A percentile compares a stretch with the other conserved stretches of the same genome.
Conservation (phyloP, 2,113 vertebrate genomes). For the Litocranius walleri region DNA sequence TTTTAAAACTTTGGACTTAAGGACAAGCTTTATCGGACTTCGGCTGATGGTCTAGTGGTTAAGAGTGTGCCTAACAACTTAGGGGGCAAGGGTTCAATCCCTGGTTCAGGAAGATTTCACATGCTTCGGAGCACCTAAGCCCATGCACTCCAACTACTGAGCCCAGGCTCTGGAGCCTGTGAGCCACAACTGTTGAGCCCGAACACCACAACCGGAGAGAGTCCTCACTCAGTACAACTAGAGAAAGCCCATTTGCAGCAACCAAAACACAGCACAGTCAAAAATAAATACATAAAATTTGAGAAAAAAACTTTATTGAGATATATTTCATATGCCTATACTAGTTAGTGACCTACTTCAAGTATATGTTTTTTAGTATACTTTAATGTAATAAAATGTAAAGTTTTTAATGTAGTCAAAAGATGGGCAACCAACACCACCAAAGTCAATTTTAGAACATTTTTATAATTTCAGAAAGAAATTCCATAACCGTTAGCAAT, state of each 20-base stretch:
- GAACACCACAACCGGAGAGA: background rate
- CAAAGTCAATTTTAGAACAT: background rate
- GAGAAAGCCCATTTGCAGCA: background rate
- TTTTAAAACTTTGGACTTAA: background rate
- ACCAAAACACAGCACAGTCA: background rate
- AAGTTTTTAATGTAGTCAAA: background rate
- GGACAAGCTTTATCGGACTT: background rate
- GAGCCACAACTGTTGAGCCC: background rate
- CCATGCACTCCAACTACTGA: background rate
- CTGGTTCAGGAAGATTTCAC: background rate
- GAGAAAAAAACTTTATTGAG: background rate
- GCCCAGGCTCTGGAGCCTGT: background rate
- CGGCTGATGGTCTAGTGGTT: background rate
- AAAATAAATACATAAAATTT: background rate
- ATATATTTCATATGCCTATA: background rate
- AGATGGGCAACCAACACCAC: background rate
- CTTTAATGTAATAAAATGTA: background rate
- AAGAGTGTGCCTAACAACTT: background rate
- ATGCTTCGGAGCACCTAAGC: background rate
- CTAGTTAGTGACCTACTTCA: background rate
- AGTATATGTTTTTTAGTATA: background rate
- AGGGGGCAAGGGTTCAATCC: background rate
- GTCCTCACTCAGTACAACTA: background rate
- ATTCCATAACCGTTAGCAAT: background rate
- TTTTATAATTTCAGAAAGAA: background rate